Base-by-base conservation (phyloP, 2,113 vertebrate species). In the Epinephelus lanceolatus region DNA sequence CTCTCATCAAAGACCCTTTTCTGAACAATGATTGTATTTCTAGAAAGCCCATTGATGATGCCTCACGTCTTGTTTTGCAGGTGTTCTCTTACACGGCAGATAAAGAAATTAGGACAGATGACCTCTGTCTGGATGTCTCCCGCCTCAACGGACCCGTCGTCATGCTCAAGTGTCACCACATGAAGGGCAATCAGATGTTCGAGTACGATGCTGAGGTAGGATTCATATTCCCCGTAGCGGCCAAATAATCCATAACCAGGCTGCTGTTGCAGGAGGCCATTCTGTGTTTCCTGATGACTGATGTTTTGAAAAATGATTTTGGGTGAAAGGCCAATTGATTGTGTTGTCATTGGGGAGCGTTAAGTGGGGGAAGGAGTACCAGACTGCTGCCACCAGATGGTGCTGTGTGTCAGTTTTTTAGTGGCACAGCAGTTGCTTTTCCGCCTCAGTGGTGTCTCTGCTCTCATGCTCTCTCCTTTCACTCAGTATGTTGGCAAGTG, bases 171-270 rank as follows among this genome's bases (percentile, higher is more conserved):
- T 99, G 98, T 89, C 98, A 99, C 87, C 98, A 99, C 91, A 97
- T 99, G 98, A 96, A 97, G 87, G 98, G 98, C 49, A 99, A 99
- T 93, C 98, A 99, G 94, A 96, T 99, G 91, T 99, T 99, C 94
- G 98, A 99, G 74, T 99, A 99, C n/a, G 97, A 99, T 42, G 96
- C 97, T 0, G 97, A 99, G 98, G 98, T 99, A 97, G 7, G 89
- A 80, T 61, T 53, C 49, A 23, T 15, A 8, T 3, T 57, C 33
- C 33, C 14, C 27, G 6, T 8, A 51, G 37, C 13, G 21, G 33
- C 52, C 69, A 66, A 27, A 78, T 61, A 73, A 42, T 72, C 72
- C 27, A 52, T 18, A 76, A 25, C 18, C 40, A 42, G 59, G 59
- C 17, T 52, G 19, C 74, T 60, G 17, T 40, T 79, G 56, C 25